A percentile compares a stretch with the other conserved stretches of the same genome.
phyloP scores from a whole-genome alignment of 1,140 invertebrate species.

The Drosophila aff. region DNA sequence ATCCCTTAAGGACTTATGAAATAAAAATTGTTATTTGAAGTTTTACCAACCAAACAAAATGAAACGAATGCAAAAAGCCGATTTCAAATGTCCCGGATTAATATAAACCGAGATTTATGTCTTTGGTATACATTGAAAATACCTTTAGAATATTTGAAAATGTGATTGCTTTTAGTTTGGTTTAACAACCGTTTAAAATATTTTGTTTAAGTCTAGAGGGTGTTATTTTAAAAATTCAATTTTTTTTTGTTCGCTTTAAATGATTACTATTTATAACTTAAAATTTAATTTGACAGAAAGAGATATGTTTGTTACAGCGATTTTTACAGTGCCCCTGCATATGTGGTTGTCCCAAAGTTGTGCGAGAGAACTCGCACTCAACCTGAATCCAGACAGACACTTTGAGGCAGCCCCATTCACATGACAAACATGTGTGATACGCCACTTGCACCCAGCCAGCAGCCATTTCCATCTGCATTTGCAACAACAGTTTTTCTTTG shows the following conservation, averaged over 20 bases:
- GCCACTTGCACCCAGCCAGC: slow-evolving; percentile 67
- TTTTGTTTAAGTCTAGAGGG: neutral
- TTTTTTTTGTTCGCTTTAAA: neutral
- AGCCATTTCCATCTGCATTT: slow-evolving; percentile 56
- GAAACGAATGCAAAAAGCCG: neutral
- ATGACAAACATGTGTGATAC: slow-evolving; percentile 80
- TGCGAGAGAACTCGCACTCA: slow-evolving; percentile 39
- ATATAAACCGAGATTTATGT: too few relatives aligned
- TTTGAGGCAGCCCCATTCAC: slow-evolving; percentile 47
- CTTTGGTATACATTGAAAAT: neutral
- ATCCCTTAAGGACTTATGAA: neutral
- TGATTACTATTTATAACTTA: neutral
- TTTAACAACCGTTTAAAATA: neutral
- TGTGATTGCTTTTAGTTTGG: neutral
- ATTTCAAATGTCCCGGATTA: neutral
- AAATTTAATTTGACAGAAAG: too few relatives aligned
- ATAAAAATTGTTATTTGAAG: neutral
- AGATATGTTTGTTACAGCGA: neutral
- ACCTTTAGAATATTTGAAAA: neutral
- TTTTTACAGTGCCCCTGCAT: neutral
- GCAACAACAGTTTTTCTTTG: slow-evolving; percentile 48
- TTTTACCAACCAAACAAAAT: neutral
- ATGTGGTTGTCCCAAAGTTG: slow-evolving; percentile 23
- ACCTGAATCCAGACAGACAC: slow-evolving; percentile 54
- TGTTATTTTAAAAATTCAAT: too few relatives aligned